Conservation (phyloP, 1,140 invertebrate genomes). For the Bombus waltoni region DNA sequence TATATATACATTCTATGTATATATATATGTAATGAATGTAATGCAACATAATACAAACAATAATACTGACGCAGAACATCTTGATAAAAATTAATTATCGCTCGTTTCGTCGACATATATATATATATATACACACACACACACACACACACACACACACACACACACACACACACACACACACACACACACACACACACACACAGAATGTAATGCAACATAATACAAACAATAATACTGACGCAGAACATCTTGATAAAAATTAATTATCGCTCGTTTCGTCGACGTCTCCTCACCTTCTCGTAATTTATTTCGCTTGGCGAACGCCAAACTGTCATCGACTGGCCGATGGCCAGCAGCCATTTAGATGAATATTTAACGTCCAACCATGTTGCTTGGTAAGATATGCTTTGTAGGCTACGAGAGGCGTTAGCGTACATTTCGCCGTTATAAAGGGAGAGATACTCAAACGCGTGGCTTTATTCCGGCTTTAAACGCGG, state of each 20-base stretch:
- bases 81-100: background rate
- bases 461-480: conserved; percentile 12
- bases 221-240: too few relatives aligned
- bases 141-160: too few relatives aligned
- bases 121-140: too few relatives aligned
- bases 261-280: background rate
- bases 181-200: too few relatives aligned
- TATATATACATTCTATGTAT: too few relatives aligned
- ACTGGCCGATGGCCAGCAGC: conserved; percentile 21
- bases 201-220: too few relatives aligned
- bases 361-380: conserved; percentile 41
- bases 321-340: conserved; percentile 16
- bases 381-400: background rate
- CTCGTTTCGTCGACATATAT: too few relatives aligned
- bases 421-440: background rate
- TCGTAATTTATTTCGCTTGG: conserved; percentile 11
- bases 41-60: too few relatives aligned
- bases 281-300: background rate
- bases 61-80: too few relatives aligned
- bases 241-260: background rate
- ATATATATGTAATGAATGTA: too few relatives aligned
- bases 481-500: background rate
- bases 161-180: too few relatives aligned
- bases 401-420: background rate
- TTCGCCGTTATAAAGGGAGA: background rate